Evolutionary conservation across 2,888 invertebrate species (phyloP).

Genomic region (Cheilosia urbana): DNA sequence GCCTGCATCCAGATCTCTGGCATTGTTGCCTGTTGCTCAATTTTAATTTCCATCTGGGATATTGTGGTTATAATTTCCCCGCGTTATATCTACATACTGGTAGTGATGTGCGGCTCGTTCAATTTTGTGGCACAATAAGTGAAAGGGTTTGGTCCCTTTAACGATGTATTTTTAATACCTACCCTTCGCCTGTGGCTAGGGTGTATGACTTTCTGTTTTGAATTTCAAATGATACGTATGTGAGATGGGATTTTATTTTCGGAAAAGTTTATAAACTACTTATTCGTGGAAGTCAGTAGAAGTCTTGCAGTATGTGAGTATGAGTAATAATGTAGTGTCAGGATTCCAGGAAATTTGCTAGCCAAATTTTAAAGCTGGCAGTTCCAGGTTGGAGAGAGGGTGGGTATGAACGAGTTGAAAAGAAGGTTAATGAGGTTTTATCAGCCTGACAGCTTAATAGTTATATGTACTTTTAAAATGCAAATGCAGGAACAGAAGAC

Average conservation of each 20-base stretch:
- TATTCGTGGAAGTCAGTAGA: neutral
- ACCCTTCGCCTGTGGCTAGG: neutral
- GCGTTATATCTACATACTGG: neutral
- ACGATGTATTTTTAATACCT: neutral
- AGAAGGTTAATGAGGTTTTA: too few species aligned
- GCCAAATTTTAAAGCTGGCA: too few species aligned
- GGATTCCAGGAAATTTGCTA: too few species aligned
- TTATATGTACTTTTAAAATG: too few species aligned
- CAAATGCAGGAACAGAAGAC: too few species aligned
- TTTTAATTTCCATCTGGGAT: constrained; percentile 46
- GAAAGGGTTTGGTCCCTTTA: constrained; percentile 25
- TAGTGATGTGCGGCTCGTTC: neutral
- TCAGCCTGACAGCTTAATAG: too few species aligned
- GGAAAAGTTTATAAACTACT: neutral
- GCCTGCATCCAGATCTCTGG: neutral
- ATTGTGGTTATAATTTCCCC: constrained; percentile 23
- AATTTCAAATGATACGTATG: constrained; percentile 28
- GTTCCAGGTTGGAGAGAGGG: too few species aligned
- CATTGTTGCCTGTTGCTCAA: constrained; percentile 45
- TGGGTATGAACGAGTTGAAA: too few species aligned
- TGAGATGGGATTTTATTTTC: constrained; percentile 8
- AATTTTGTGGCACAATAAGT: neutral
- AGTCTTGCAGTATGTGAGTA: too few species aligned
- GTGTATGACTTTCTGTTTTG: constrained; percentile 2
- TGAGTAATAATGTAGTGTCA: too few species aligned